Base-by-base conservation (phyloP, 1,140 invertebrate species). In the Zaprionus vittiger region DNA sequence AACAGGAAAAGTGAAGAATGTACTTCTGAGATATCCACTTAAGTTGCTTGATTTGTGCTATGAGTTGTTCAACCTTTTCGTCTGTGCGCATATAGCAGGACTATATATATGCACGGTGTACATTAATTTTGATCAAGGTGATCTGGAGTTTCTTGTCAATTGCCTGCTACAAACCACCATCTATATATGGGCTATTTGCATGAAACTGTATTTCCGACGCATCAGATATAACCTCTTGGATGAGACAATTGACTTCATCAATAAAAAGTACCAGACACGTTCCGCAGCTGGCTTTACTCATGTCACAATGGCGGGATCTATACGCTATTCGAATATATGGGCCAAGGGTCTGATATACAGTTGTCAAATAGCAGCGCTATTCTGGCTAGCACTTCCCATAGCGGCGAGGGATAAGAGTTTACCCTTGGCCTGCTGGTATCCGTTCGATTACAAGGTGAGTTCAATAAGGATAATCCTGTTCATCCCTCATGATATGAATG, bases 121-220 rank as follows among this genome's bases (percentile, higher is more conserved):
- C 52, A 54, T 78, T 2, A 63, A 57, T 59, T 54, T 68, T n/a
- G 56, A 68, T 17, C 22, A 71, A 24, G 79, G 63, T n/a, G 64
- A 81, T 64, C 60, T 78, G 52, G 75, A 91, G 47, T 79, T 92
- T 28, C 73, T 92, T 6, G 91, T 92, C 9, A 91, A 83, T 57
- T 89, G 87, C 24, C 57, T 92, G 1, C 83, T 92, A 52, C 91
- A 92, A 71, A 90, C 87, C 0, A 81, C 91, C 6, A 92, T 92
- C 47, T 92, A 92, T 55, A 6, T 80, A n/a, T 92, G 91, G 91
- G 79, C 84, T n/a, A 80, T 92, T 4, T 31, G 65, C 26, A 92
- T 92, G 78, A 92, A 92, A 41, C 52, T 92, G 1, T 92, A 92
- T 37, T 92, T 92, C 49, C 79, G 84, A 12, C 82, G 91, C 12